A percentile compares a stretch with the other conserved stretches of the same genome.
Evolutionary conservation across 2,113 vertebrate species (phyloP).

Genomic region (Corydoras maculifer): DNA sequence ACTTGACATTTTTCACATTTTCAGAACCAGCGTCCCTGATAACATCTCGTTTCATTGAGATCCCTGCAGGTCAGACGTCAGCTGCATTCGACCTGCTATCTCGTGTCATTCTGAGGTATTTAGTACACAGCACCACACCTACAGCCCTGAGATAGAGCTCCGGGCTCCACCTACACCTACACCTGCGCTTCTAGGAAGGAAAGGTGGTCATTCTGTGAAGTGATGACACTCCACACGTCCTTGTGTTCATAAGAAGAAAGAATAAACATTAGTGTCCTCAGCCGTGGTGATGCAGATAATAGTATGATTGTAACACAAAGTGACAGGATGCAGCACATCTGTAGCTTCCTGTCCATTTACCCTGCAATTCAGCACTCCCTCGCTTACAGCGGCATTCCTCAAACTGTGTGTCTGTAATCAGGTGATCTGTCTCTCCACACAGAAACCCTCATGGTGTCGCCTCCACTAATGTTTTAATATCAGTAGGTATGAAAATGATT

Average conservation of each 20-base stretch:
- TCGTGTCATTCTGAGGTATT: neutral
- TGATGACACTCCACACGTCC: neutral
- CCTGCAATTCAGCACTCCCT: slow-evolving; percentile 8
- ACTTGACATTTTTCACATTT: no score
- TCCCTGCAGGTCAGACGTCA: no score
- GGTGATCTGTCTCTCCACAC: neutral
- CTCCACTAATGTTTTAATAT: no score
- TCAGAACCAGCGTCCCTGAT: no score
- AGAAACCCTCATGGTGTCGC: neutral
- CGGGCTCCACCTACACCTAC: neutral
- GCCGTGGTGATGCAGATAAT: neutral
- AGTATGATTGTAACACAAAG: neutral
- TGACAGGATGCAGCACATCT: slow-evolving; percentile 4
- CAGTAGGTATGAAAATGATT: no score
- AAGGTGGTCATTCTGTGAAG: neutral
- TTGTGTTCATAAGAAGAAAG: neutral
- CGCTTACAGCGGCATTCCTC: slow-evolving; percentile 3
- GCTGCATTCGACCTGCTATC: no score
- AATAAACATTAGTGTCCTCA: neutral
- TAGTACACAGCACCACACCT: neutral
- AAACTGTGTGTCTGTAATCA: neutral
- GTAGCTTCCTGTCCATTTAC: neutral
- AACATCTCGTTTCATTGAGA: no score
- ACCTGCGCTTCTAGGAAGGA: neutral
- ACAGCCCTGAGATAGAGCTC: neutral